Percentiles rank a stretch among this genome's conserved stretches.
phyloP scores from a whole-genome alignment of 2,888 invertebrate genomes.

The Seira musarum region DNA sequence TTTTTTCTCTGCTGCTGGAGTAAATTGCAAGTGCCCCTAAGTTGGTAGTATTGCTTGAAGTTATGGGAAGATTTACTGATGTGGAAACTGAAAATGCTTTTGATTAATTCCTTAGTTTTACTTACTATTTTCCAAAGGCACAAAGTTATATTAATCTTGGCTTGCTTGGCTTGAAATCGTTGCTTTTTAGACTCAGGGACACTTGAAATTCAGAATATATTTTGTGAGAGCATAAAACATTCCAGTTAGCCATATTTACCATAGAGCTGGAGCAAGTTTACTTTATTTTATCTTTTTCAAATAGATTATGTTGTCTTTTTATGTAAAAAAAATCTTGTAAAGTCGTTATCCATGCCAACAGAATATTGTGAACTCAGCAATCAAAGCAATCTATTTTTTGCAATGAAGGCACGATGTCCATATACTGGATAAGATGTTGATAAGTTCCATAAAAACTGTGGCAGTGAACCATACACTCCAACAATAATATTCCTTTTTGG shows the following conservation, averaged over 20 bases:
- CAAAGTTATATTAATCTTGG: too few relatives aligned
- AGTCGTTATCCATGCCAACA: slow-evolving; percentile 1
- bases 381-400: slow-evolving; percentile 53
- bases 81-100: slow-evolving; percentile 57
- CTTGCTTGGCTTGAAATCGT: too few relatives aligned
- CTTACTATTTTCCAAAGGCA: slow-evolving; percentile 37
- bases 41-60: neutral
- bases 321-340: neutral
- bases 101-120: slow-evolving; percentile 56
- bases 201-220: too few relatives aligned
- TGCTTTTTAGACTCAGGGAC: too few relatives aligned
- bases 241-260: neutral
- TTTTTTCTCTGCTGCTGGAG: too few relatives aligned
- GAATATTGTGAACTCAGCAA: slow-evolving; percentile 51
- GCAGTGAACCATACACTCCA: slow-evolving; percentile 33
- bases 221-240: too few relatives aligned
- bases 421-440: slow-evolving; percentile 34
- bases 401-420: slow-evolving; percentile 30
- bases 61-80: slow-evolving; percentile 48
- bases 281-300: slow-evolving; percentile 2
- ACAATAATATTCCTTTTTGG: slow-evolving; percentile 36
- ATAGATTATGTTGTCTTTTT: neutral
- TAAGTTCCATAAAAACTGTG: slow-evolving; percentile 32
- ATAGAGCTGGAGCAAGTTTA: slow-evolving; percentile 3
- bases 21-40: neutral